A percentile compares a stretch with the other conserved stretches of the same genome.
phyloP scores from a whole-genome alignment of 2,113 vertebrate species.

The Lethenteron camtschaticum region DNA sequence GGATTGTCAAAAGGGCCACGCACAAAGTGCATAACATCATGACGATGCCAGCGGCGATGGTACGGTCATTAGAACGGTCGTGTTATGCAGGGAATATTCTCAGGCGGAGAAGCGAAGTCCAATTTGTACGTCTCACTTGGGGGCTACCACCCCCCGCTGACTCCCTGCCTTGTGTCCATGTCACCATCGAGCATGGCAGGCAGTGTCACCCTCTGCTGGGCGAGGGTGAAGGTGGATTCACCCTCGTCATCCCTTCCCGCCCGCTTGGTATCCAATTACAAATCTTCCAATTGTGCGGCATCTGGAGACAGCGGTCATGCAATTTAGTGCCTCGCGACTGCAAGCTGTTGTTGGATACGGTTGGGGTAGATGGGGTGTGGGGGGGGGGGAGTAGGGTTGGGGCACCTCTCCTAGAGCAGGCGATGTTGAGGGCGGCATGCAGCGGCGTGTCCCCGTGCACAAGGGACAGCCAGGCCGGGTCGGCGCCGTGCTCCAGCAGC shows the following conservation, averaged over 20 bases:
- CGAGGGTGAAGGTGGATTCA: neutral
- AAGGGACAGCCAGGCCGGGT: conserved; percentile 18
- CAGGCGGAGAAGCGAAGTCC: too few relatives aligned
- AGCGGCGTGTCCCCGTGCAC: conserved; percentile 29
- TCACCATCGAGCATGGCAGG: too few relatives aligned
- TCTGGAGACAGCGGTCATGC: neutral
- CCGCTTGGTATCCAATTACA: neutral
- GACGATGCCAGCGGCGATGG: too few relatives aligned
- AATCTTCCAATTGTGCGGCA: neutral
- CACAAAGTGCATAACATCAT: too few relatives aligned
- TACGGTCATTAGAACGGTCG: too few relatives aligned
- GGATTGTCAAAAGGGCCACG: too few relatives aligned
- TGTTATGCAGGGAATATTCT: too few relatives aligned
- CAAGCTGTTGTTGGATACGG: neutral
- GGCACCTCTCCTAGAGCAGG: conserved; percentile 25
- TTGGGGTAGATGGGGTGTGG: neutral
- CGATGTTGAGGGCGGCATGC: conserved; percentile 32
- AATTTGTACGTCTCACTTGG: too few relatives aligned
- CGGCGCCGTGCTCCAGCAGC: conserved; percentile 26
- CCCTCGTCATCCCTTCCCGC: neutral
- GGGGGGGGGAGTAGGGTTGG: neutral
- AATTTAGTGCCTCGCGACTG: neutral
- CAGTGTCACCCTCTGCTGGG: neutral
- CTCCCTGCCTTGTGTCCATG: too few relatives aligned
- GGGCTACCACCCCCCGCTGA: too few relatives aligned